Evolutionary conservation across 1,140 invertebrate species (phyloP).

Genomic region (Bactericera cockerelli): DNA sequence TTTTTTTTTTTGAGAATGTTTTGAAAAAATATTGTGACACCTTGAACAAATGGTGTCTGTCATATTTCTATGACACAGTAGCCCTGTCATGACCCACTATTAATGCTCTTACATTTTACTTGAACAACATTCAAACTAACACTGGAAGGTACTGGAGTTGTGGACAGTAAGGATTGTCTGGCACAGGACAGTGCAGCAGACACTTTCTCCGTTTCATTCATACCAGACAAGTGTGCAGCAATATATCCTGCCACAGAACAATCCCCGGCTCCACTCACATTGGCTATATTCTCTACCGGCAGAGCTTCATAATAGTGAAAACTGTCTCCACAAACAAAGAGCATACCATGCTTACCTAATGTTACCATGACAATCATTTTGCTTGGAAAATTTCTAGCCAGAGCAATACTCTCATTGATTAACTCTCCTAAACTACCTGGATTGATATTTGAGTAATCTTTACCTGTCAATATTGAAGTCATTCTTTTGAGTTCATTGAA

Average conservation of each 20-base stretch:
- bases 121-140: not conserved
- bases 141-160: not conserved
- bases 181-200: not conserved
- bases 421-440: not conserved
- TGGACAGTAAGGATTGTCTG: not conserved
- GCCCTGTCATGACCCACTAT: no score
- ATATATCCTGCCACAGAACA: not conserved
- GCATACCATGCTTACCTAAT: conserved; percentile 1
- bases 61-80: no score
- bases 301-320: not conserved
- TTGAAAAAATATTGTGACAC: no score
- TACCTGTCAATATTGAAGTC: not conserved
- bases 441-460: not conserved
- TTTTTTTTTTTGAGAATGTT: no score
- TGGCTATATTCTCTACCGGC: not conserved
- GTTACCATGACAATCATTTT: not conserved
- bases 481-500: not conserved
- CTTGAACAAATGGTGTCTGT: no score
- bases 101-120: no score
- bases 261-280: not conserved
- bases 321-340: not conserved
- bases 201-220: not conserved
- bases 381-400: not conserved
- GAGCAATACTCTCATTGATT: not conserved
- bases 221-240: not conserved